A percentile compares a stretch with the other conserved stretches of the same genome.
Evolutionary conservation across 2,888 invertebrate species (phyloP).

Genomic region (Cheilosia scutellata): DNA sequence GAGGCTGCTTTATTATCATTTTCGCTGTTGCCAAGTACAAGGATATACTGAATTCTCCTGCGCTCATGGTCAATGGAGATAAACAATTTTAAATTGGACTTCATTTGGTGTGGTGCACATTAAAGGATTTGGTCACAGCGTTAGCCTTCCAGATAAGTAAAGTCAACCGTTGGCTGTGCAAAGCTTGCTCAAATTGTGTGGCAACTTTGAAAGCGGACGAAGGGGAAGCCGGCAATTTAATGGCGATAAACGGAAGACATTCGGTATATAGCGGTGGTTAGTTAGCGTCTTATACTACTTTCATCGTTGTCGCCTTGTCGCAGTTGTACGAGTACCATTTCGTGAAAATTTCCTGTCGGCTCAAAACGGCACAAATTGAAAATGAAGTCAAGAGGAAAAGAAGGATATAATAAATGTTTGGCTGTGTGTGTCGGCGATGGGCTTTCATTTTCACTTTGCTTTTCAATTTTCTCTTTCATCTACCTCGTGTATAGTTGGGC

Average conservation of each 20-base stretch:
- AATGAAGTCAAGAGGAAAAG: constrained; percentile 59
- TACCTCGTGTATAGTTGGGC: background rate
- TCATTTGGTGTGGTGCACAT: constrained; percentile 21
- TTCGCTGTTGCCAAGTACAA: background rate
- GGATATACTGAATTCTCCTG: background rate
- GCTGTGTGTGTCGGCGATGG: background rate
- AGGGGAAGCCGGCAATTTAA: background rate
- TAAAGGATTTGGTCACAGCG: constrained; percentile 15
- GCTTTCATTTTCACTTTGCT: constrained; percentile 6
- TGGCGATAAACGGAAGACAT: constrained; percentile 9
- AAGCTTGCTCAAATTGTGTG: constrained; percentile 13
- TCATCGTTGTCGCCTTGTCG: no score
- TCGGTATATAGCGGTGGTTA: background rate
- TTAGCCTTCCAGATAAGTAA: constrained; percentile 9
- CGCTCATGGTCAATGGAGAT: constrained; percentile 29
- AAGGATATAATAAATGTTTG: constrained; percentile 52
- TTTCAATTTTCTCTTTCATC: constrained; percentile 9
- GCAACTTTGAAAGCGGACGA: background rate
- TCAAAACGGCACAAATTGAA: constrained; percentile 36
- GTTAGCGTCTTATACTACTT: constrained; percentile 3
- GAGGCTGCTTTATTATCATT: constrained; percentile 12
- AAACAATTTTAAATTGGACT: constrained; percentile 13
- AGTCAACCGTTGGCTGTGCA: constrained; percentile 17
- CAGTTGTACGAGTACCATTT: no score
- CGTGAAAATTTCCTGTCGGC: no score